Evolutionary conservation across 2,888 invertebrate species (phyloP).

Genomic region (Dicycla oo): DNA sequence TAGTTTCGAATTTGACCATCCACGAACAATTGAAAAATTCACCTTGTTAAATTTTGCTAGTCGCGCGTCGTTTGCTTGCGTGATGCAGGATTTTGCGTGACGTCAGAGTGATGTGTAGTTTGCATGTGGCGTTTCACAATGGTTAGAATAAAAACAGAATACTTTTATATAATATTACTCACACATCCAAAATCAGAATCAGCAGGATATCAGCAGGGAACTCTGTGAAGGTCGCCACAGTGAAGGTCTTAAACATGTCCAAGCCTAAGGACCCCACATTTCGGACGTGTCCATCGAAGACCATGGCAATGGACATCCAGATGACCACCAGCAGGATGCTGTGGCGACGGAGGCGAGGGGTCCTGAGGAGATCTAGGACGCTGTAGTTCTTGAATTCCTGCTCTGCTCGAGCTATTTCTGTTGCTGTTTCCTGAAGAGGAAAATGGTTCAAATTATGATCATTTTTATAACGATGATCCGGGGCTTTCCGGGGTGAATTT

Average conservation of each 20-base stretch:
- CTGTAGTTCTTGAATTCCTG: slow-evolving; percentile 94
- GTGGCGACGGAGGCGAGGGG: slow-evolving; percentile 93
- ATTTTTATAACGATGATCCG: neutral
- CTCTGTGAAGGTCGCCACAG: slow-evolving; percentile 95
- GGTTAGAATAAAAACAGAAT: neutral
- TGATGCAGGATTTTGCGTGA: neutral
- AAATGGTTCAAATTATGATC: neutral
- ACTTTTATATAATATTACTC: no score
- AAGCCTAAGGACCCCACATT: slow-evolving; percentile 95
- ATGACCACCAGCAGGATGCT: slow-evolving; percentile 93
- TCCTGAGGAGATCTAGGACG: slow-evolving; percentile 94
- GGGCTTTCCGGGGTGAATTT: neutral
- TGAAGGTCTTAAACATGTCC: slow-evolving; percentile 95
- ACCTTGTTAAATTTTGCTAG: neutral
- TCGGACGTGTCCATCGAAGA: slow-evolving; percentile 96
- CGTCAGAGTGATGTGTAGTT: neutral
- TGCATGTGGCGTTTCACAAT: neutral
- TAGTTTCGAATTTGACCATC: no score
- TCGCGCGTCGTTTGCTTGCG: neutral
- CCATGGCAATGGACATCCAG: slow-evolving; percentile 96
- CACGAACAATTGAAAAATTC: no score
- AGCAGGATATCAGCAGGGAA: slow-evolving; percentile 95
- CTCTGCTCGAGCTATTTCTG: slow-evolving; percentile 92
- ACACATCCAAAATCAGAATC: slow-evolving; percentile 92
- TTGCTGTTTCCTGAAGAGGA: slow-evolving; percentile 90